Base-by-base conservation (phyloP, 2,888 invertebrate species). In the Kryphioiulus occultus region DNA sequence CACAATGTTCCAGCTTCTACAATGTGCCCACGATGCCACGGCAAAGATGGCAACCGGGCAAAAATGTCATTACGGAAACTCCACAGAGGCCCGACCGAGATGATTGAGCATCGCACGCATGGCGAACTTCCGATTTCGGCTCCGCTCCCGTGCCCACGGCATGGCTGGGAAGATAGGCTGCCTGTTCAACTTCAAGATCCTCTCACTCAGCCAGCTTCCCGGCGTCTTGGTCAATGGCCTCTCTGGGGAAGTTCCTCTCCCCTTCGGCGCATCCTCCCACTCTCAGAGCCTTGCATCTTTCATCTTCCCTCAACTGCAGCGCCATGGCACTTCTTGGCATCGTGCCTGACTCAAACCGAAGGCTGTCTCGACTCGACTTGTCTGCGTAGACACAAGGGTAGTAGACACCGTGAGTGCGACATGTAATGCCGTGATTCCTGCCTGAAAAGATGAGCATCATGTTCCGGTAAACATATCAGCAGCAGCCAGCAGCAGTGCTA, bases 211-310 rank as follows among this genome's bases (percentile, higher is more conserved):
- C 30, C 53, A 44, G 44, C 44, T 26, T 68, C 59, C 22, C 22
- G 22, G 26, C 78, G 12, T 78, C 68, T 78, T 78, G 78, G 78
- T 78, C 78, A 78, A 78, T 78, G 78, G 78, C 78, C 78, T 78
- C 78, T 78, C 78, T n/a, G 53, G 53, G 53, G n/a, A 53, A 53
- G 53, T 53, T 53, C 53, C n/a, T 53, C 53, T 53, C 53, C n/a
- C 53, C 19, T 5, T n/a, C 5, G n/a, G n/a, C 10, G n/a, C 53
- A 53, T 53, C 53, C 10, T 53, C 78, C 3, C 30, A 17, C 9
- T n/a, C 3, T 26, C 68, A 12, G 3, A 68, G 26, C 68, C 15
- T 26, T 68, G 12, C 68, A 68, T 68, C 26, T 68, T 68, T 26
- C 30, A 78, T 78, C 22, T 1, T 10, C 78, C 17, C 17, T 78